Percentiles rank a stretch among this genome's conserved stretches.
Evolutionary conservation across 1,140 invertebrate species (phyloP).

Genomic region (Drosophila quadrilineata): DNA sequence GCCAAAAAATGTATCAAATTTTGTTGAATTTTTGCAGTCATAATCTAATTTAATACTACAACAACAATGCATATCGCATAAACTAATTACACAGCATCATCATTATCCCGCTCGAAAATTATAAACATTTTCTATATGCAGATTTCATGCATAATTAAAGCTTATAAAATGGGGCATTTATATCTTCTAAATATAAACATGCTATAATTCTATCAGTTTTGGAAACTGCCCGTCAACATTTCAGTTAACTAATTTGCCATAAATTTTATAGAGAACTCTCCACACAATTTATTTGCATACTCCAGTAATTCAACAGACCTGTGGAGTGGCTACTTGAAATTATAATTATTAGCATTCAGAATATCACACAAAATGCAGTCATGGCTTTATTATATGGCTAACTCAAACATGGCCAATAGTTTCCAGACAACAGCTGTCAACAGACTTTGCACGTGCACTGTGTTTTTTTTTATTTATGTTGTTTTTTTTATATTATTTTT

Average conservation of each 20-base stretch:
- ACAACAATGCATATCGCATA: too few species aligned
- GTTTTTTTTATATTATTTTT: slow-evolving; percentile 1
- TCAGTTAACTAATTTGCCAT: slow-evolving; percentile 19
- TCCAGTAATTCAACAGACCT: slow-evolving; percentile 15
- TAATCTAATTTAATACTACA: too few species aligned
- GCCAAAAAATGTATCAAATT: too few species aligned
- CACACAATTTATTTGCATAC: slow-evolving; percentile 14
- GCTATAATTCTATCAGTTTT: too few species aligned
- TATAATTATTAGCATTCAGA: too few species aligned
- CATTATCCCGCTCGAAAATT: too few species aligned
- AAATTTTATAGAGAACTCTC: too few species aligned
- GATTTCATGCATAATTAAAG: slow-evolving; percentile 39
- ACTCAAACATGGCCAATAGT: slow-evolving; percentile 4
- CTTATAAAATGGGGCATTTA: slow-evolving; percentile 27
- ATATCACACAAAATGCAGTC: too few species aligned
- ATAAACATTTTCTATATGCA: slow-evolving; percentile 10
- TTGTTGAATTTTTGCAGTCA: too few species aligned
- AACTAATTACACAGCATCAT: too few species aligned
- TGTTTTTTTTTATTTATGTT: neutral
- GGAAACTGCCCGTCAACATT: too few species aligned
- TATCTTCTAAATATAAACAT: too few species aligned
- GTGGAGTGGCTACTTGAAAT: slow-evolving; percentile 13
- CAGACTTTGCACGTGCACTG: neutral
- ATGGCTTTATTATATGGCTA: neutral
- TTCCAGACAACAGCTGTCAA: slow-evolving; percentile 1